Base-by-base conservation (phyloP, 2,113 vertebrate genomes). In the Salvator merianae region DNA sequence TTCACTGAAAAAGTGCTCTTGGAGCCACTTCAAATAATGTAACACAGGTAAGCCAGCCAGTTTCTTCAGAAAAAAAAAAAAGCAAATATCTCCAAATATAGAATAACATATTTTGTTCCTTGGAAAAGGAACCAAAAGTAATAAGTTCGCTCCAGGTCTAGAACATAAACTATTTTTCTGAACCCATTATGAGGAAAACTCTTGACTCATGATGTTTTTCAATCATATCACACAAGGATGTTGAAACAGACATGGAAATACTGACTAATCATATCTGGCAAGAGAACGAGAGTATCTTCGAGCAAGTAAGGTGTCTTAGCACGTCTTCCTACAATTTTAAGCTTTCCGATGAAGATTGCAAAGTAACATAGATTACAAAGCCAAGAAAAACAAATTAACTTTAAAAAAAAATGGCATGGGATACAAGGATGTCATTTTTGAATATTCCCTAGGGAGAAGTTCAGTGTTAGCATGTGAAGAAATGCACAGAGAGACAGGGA, bases 231-330 rank as follows among this genome's bases (percentile, higher is more conserved):
- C 32, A 76, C 47, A 83, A 66, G 59, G n/a, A 68, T 36, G 38
- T 68, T 43, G 68, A 75, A 75, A 76, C 34, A 83, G 63, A 77
- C 26, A 53, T 66, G 62, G 82, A 83, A 76, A 53, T 36, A 55
- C 24, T 53, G 73, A 83, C 43, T 65, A 30, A 66, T 50, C 22
- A 14, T 16, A n/a, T 38, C 12, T 85, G 59, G 78, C 71, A 66
- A 32, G 5, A 38, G 30, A 75, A 73, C 0, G 8, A 55, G 36
- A 74, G 47, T 68, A 59, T 59, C 55, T 59, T 20, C 53, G 4
- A 38, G 32, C 13, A 66, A 81, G 50, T 32, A 32, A 59, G 18
- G 36, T 47, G 63, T 69, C 53, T 43, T 68, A 43, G 79, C 47
- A 70, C 40, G 9, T 81, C 63, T 76, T 76, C 34, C 28, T 69